Evolutionary conservation across 2,888 invertebrate species (phyloP), one percentile per base, ranked within the genome.

Genomic region (Pilophorus perplexus): DNA sequence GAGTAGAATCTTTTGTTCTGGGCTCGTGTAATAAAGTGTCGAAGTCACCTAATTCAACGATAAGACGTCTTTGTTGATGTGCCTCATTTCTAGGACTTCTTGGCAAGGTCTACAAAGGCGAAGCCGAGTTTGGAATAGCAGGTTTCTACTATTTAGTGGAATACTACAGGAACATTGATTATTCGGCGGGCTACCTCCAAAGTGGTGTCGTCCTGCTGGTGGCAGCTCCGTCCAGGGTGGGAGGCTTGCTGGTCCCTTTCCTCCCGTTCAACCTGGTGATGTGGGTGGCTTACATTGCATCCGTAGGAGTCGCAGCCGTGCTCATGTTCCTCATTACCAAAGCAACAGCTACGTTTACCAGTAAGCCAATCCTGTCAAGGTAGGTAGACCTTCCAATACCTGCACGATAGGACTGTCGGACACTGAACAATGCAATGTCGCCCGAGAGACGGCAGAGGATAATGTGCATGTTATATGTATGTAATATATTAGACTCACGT

Each of bases 201-300:
- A 57, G 50, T 3, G 69, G 46, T 6, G 64, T 67, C 1, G 54
- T 62, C 3, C 48, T 67, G 0, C 28, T 69, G 5, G 40, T 66
- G 5, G 67, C 69, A 1, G 66, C 50, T 37, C 69, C 67, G 2
- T 54, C 25, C 4, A 64, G 44, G 28, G 27, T 67, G 2, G 59
- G 65, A 3, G 52, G 64, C 14, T 67, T 65, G 67, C 44, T 66
- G 20, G 37, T 66, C 5, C 69, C 69, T 5, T 66, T 69, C 28
- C 33, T 67, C n/a, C 69, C 69, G 10, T 69, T 69, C 22, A 25
- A 44, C 22, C 23, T 28, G 1, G 27, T 46, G 3, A 42, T 69
- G 40, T 69, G 69, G 69, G 18, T 55, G 2, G 60, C 66, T 8
- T 48, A 23, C 22, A 3, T 64, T 37, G n/a, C 42, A 18, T 48